These are phyloP conservation scores for Dynastes grantii DNA, from an alignment of 2,888 invertebrate genomes.

Conservation along the genomic window DNA sequence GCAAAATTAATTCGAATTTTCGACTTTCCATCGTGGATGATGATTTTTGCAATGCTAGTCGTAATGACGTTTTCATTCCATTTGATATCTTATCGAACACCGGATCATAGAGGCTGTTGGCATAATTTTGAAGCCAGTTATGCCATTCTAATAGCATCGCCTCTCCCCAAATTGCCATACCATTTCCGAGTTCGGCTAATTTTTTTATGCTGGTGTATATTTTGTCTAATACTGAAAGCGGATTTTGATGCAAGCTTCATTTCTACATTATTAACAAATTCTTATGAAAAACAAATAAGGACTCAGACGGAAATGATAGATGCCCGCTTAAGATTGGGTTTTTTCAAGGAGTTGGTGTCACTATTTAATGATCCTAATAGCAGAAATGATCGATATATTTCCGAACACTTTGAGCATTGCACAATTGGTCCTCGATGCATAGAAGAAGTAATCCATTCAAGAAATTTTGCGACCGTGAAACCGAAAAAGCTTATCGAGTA, in stretches of 20 bases:
- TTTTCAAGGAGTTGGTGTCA: not conserved
- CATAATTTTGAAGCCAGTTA: constrained; percentile 27
- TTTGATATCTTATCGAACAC: not conserved
- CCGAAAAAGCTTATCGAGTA: constrained; percentile 11
- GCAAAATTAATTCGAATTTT: constrained; percentile 32
- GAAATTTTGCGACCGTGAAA: constrained; percentile 25
- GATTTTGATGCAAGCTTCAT: constrained; percentile 45
- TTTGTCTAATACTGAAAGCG: constrained; percentile 25
- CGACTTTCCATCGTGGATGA: constrained; percentile 3
- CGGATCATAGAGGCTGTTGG: constrained; percentile 4
- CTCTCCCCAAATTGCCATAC: not conserved
- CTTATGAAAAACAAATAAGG: constrained; percentile 29
- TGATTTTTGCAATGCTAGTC: constrained; percentile 19
- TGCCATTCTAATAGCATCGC: not conserved
- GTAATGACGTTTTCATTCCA: constrained; percentile 13
- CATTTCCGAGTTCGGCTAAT: constrained; percentile 5
- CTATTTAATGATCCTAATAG: not conserved
- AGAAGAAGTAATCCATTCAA: not conserved
- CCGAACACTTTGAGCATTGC: constrained; percentile 1
- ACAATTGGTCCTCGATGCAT: not conserved
- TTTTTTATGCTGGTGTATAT: constrained; percentile 34
- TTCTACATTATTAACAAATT: constrained; percentile 25
- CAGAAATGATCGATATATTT: constrained; percentile 14
- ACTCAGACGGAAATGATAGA: not conserved
- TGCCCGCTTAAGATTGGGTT: not conserved